Base-by-base conservation (phyloP, 2,113 vertebrate genomes). In the Crotalus tigris region DNA sequence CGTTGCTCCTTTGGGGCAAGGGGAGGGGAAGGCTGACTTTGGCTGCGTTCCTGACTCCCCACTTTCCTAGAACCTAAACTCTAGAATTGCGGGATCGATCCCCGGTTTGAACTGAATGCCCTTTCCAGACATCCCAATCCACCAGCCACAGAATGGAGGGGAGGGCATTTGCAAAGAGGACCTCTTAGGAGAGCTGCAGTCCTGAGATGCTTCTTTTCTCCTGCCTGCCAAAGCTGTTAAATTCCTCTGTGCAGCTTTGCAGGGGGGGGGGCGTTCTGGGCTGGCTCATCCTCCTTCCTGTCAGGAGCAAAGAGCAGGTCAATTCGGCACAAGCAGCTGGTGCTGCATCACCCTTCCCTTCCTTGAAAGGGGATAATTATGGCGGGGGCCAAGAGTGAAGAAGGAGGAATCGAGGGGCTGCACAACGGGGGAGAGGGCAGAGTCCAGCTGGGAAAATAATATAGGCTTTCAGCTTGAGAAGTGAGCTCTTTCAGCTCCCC, bases 361-460 rank as follows among this genome's bases (percentile, higher is more conserved):
- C 19, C 44, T 19, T 19, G 44, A 51, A 85, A 51, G 55, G 55
- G 13, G 86, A n/a, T 24, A 90, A 93, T 59, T 10, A 4, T 64
- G 87, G 26, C 87, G 55, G 69, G 46, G 55, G 23, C 51, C 26
- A 13, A 49, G 8, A 26, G 21, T 89, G 53, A 88, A 81, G 87
- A 39, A 64, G 44, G 57, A 8, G 9, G 23, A 29, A 29, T 26
- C 39, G 5, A 3, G n/a, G 58, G 10, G 2, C 29, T 81, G 91
- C 44, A 44, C 49, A 13, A 53, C 2, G 4, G 19, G n/a, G 1
- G 12, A 33, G 55, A 58, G 24, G 17, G 4, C 24, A 4, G 26
- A 44, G 55, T 17, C 88, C 92, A 90, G 69, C 88, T 59, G 69
- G 92, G 29, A 59, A 81, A 75, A 92, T 58, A 69, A 19, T 57